These are phyloP conservation scores for Myiagra hebetior DNA, from an alignment of 2,113 vertebrate genomes.

Conservation along the genomic window DNA sequence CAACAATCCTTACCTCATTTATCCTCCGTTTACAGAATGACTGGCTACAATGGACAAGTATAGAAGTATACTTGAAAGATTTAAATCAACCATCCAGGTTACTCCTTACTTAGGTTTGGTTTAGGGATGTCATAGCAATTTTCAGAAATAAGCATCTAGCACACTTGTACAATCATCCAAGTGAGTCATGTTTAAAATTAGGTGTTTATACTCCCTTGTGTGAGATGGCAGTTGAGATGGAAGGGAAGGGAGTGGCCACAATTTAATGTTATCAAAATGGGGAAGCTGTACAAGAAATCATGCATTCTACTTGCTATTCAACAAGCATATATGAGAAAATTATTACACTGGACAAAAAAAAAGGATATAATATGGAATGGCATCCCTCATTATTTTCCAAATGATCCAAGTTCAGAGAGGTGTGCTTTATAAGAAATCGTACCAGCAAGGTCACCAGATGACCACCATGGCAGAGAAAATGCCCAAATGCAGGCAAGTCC, in stretches of 20 bases:
- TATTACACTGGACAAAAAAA: background rate
- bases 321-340: background rate
- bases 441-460: background rate
- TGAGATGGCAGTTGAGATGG: background rate
- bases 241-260: background rate
- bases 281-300: background rate
- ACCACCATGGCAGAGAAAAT: background rate
- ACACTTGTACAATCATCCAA: conserved; percentile 7
- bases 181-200: conserved; percentile 13
- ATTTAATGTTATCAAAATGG: background rate
- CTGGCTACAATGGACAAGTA: background rate
- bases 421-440: background rate
- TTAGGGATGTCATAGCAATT: background rate
- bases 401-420: background rate
- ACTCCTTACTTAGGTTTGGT: background rate
- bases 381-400: background rate
- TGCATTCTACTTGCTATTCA: background rate
- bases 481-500: background rate
- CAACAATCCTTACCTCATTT: background rate
- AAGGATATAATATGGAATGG: background rate
- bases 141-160: conserved; percentile 11
- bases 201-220: background rate
- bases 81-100: background rate
- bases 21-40: background rate
- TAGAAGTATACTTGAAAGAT: background rate